Percentiles rank a stretch among this genome's conserved stretches.
These are phyloP conservation scores for Hydractinia symbiolongicarpus DNA, from an alignment of 30 jellyfish, hydroid and myxozoan genomes.

Conservation along the genomic window DNA sequence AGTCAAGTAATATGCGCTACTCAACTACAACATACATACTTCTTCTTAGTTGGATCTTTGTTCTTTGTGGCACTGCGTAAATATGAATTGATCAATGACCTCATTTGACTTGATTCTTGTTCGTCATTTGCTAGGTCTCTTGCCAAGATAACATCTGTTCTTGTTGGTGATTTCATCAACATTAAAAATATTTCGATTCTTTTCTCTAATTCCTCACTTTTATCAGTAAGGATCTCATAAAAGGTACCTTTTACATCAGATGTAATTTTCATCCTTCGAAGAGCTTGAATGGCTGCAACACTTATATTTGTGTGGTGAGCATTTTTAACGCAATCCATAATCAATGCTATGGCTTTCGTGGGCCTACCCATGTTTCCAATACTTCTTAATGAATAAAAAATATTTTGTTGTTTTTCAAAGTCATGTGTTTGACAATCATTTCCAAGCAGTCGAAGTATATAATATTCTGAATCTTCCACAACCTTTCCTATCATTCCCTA, in stretches of 20 bases:
- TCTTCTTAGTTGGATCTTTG: slow-evolving; percentile 50
- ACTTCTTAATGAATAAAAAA: slow-evolving; percentile 78
- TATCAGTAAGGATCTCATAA: slow-evolving; percentile 56
- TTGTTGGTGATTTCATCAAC: slow-evolving; percentile 64
- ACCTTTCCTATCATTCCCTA: slow-evolving; percentile 57
- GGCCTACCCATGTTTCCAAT: slow-evolving; percentile 96
- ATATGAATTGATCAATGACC: slow-evolving; percentile 67
- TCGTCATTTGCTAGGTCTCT: slow-evolving; percentile 78
- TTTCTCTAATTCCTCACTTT: slow-evolving; percentile 66
- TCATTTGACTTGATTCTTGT: slow-evolving; percentile 71
- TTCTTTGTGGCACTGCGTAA: slow-evolving; percentile 36
- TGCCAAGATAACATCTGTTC: slow-evolving; percentile 53
- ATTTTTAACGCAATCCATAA: slow-evolving; percentile 69
- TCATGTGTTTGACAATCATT: slow-evolving; percentile 58
- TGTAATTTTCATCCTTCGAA: slow-evolving; percentile 60
- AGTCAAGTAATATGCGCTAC: no score
- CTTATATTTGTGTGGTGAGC: slow-evolving; percentile 64
- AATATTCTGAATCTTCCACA: slow-evolving; percentile 54
- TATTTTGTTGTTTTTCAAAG: slow-evolving; percentile 31
- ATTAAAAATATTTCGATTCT: slow-evolving; percentile 66
- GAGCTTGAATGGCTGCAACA: slow-evolving; percentile 85
- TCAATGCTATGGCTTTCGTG: slow-evolving; percentile 45
- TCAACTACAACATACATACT: slow-evolving; percentile 22
- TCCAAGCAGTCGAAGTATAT: slow-evolving; percentile 69
- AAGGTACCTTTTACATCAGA: slow-evolving; percentile 21